Percentiles rank a stretch among this genome's conserved stretches.
Evolutionary conservation across 2,797 vertebrate genomes (phyloP).

Genomic region (Podarcis lilfordi): DNA sequence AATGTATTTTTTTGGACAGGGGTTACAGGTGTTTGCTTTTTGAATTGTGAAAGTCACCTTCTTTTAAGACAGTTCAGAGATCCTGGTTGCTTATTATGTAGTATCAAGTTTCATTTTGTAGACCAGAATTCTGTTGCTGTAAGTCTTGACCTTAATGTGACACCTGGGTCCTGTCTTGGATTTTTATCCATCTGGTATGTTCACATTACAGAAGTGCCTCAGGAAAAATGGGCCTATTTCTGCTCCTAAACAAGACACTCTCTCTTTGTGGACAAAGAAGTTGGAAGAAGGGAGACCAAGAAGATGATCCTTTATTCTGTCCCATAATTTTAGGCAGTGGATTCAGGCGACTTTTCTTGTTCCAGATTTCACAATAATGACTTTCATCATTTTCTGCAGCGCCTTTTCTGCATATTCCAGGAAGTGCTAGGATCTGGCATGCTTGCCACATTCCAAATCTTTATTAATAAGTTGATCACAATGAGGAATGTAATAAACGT

Average conservation of each 20-base stretch:
- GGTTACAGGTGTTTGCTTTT: background rate
- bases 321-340: background rate
- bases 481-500: background rate
- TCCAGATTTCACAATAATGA: background rate
- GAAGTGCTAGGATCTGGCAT: background rate
- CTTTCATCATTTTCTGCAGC: background rate
- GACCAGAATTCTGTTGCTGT: constrained; percentile 23
- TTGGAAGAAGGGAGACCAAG: background rate
- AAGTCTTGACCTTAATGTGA: constrained; percentile 19
- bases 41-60: constrained; percentile 9
- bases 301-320: background rate
- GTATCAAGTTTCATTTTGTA: constrained; percentile 18
- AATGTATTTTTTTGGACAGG: fast-evolving
- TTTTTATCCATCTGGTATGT: constrained; percentile 34
- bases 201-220: constrained; percentile 25
- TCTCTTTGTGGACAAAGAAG: background rate
- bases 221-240: constrained; percentile 26
- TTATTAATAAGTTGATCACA: constrained; percentile 32
- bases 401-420: background rate
- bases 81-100: constrained; percentile 2
- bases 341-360: background rate
- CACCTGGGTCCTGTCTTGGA: background rate
- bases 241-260: constrained; percentile 2
- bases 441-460: constrained; percentile 29
- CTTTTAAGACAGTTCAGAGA: background rate